Evolutionary conservation across 2,797 vertebrate species (phyloP).

Genomic region (Cyprinella venusta): DNA sequence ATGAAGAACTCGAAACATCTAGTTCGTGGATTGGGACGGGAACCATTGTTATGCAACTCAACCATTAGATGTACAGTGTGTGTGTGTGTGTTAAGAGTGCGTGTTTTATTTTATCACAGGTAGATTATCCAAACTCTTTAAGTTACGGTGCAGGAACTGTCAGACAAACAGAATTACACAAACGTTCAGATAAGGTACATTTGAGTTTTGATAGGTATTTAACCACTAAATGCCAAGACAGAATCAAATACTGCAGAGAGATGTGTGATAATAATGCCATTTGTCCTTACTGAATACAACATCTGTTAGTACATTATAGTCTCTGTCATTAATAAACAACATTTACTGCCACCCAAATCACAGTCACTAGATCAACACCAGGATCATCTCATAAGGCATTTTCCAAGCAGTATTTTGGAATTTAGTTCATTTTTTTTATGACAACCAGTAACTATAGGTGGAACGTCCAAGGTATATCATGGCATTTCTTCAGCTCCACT

Average conservation of each 20-base stretch:
- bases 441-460: not conserved
- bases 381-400: not conserved
- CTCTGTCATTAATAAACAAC: too few relatives aligned
- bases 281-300: not conserved
- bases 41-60: too few relatives aligned
- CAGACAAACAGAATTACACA: not conserved
- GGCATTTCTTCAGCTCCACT: not conserved
- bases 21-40: too few relatives aligned
- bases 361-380: too few relatives aligned
- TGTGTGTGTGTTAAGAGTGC: too few relatives aligned
- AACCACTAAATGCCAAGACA: not conserved
- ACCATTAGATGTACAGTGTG: too few relatives aligned
- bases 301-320: too few relatives aligned
- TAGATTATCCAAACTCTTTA: not conserved
- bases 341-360: not conserved
- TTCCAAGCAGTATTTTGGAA: not conserved
- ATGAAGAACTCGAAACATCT: too few relatives aligned
- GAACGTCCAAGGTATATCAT: not conserved
- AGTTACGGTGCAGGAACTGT: not conserved
- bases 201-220: not conserved
- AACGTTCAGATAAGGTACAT: not conserved
- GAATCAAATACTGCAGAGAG: not conserved
- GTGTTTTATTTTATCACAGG: not conserved
- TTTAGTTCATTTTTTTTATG: too few relatives aligned
- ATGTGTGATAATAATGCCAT: not conserved